These are phyloP conservation scores for Misgurnus mizolepis DNA, from an alignment of 2,113 vertebrate genomes.

Conservation along the genomic window DNA sequence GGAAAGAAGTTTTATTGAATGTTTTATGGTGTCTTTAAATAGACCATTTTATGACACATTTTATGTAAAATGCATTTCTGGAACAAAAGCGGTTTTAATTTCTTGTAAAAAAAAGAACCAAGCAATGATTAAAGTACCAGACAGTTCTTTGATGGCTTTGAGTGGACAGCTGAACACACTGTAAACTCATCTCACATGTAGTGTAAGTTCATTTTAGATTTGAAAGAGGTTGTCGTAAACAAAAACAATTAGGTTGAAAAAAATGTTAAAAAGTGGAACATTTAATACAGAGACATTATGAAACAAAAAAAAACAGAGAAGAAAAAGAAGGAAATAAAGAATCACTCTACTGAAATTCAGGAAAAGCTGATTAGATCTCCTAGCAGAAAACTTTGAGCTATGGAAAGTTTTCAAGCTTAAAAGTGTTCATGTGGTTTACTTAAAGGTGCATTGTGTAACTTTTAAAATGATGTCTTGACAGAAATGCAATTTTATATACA, in stretches of 20 bases:
- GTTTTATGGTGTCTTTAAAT: constrained; percentile 30
- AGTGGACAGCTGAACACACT: neutral
- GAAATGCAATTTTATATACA: too few relatives aligned
- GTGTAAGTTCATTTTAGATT: neutral
- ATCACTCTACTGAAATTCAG: constrained; percentile 23
- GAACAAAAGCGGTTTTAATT: neutral
- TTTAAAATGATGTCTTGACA: too few relatives aligned
- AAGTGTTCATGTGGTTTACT: neutral
- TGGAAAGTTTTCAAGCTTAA: constrained; percentile 6
- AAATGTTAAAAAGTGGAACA: neutral
- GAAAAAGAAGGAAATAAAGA: constrained; percentile 16
- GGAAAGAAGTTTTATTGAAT: constrained; percentile 45
- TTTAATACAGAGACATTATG: neutral
- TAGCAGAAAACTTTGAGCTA: neutral
- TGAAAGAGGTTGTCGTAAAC: neutral
- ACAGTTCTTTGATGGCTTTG: neutral
- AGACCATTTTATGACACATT: constrained; percentile 16
- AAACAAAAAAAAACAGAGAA: constrained; percentile 1
- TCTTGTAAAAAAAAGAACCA: neutral
- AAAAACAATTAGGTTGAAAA: neutral
- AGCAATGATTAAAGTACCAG: neutral
- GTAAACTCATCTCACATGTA: neutral
- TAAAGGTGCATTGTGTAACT: too few relatives aligned
- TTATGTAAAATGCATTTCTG: constrained; percentile 6
- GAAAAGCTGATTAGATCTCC: constrained; percentile 30